These are phyloP conservation scores for Huso huso DNA, from an alignment of 2,797 vertebrate species.

Conservation along the genomic window DNA sequence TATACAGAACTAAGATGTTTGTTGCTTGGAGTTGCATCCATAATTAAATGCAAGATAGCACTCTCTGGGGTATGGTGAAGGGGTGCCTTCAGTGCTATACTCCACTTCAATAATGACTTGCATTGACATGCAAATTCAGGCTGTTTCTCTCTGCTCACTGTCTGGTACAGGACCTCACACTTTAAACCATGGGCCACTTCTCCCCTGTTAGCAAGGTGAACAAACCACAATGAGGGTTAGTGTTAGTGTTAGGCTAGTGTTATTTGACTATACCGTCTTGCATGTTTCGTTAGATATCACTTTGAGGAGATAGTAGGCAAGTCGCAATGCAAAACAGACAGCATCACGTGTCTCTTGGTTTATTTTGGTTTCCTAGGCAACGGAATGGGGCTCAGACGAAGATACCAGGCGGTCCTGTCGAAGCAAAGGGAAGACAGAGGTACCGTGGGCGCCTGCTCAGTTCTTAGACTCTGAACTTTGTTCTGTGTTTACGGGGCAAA, in stretches of 20 bases:
- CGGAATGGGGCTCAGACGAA: conserved; percentile 91
- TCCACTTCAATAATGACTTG: conserved; percentile 37
- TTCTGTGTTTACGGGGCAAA: conserved; percentile 24
- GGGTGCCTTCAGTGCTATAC: conserved; percentile 28
- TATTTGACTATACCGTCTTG: conserved; percentile 9
- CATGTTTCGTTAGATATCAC: not conserved
- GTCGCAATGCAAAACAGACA: not conserved
- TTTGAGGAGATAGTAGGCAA: not conserved
- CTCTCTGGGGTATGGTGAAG: conserved; percentile 25
- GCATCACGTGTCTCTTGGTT: conserved; percentile 18
- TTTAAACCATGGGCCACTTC: conserved; percentile 44
- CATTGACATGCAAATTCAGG: conserved; percentile 66
- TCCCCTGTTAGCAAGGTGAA: conserved; percentile 63
- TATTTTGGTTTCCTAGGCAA: conserved; percentile 73
- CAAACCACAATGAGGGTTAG: conserved; percentile 51
- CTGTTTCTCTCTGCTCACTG: conserved; percentile 41
- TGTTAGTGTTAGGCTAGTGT: conserved; percentile 38
- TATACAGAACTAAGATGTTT: conserved; percentile 11
- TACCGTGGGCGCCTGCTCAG: conserved; percentile 43
- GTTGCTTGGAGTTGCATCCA: conserved; percentile 35
- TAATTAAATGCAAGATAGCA: conserved; percentile 40
- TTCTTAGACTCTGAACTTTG: conserved; percentile 37
- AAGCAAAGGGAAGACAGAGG: conserved; percentile 98
- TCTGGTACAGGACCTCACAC: conserved; percentile 34
- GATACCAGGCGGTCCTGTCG: conserved; percentile 94